Percentiles rank a stretch among this genome's conserved stretches.
Conservation (phyloP, 2,113 vertebrate species). For the Amphiprion ocellaris region DNA sequence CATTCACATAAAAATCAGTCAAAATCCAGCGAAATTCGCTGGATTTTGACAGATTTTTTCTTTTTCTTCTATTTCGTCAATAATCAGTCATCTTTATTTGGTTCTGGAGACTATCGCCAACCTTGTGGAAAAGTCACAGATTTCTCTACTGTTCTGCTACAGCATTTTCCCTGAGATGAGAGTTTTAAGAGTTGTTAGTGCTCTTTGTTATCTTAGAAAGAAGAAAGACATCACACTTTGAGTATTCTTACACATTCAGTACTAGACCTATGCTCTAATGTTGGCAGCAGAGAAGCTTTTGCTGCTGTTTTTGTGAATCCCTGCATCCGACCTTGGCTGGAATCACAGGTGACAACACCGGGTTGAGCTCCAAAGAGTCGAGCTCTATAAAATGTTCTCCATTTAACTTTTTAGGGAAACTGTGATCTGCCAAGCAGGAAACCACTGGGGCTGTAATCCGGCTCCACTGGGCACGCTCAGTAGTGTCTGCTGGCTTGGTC, state of each 20-base stretch:
- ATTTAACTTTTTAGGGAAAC: constrained; percentile 34
- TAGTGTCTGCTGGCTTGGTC: constrained; percentile 13
- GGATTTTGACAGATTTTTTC: too few relatives aligned
- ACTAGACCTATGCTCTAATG: neutral
- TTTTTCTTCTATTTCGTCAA: neutral
- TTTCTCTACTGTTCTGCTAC: neutral
- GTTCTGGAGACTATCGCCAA: neutral
- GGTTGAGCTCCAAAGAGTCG: constrained; percentile 1
- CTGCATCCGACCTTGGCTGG: constrained; percentile 21
- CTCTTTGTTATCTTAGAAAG: too few relatives aligned
- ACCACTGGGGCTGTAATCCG: constrained; percentile 34
- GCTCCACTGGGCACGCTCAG: constrained; percentile 45
- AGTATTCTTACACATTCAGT: neutral
- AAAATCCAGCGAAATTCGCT: too few relatives aligned
- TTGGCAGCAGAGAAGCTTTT: constrained; percentile 5
- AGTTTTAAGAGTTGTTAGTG: neutral
- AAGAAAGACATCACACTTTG: neutral
- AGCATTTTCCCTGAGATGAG: neutral
- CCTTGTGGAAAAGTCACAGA: neutral
- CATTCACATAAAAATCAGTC: too few relatives aligned
- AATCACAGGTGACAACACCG: neutral
- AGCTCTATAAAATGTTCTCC: constrained; percentile 6
- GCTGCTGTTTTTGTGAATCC: neutral
- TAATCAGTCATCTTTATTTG: neutral
- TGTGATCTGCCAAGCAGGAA: constrained; percentile 57